Conservation (phyloP, 2,888 invertebrate species). For the Campoplex capitator region DNA sequence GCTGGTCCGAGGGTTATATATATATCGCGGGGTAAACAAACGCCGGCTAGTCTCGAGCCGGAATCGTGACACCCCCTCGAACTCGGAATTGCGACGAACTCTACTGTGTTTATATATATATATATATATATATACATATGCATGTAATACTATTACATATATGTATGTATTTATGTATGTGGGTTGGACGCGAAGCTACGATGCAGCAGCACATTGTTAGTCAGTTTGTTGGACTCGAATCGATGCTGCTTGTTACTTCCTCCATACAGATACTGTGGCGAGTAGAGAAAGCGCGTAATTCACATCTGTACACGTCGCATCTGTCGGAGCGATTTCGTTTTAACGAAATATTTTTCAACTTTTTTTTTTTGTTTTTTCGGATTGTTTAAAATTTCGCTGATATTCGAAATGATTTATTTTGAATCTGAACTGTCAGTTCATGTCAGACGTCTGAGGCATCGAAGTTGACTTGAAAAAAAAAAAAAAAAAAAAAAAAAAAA, state of each 20-base stretch:
- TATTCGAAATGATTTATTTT: too few species aligned
- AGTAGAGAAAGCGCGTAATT: conserved; percentile 42
- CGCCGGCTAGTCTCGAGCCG: conserved; percentile 53
- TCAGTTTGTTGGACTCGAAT: conserved; percentile 68
- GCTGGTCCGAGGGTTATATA: conserved; percentile 34
- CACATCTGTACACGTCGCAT: conserved; percentile 4
- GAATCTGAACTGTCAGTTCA: too few species aligned
- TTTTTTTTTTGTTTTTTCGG: neutral
- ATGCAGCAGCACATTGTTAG: conserved; percentile 67
- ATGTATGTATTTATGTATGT: conserved; percentile 44
- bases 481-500: neutral
- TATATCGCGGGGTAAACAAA: conserved; percentile 63
- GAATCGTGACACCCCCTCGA: conserved; percentile 52
- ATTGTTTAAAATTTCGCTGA: neutral
- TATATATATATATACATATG: neutral
- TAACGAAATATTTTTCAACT: neutral
- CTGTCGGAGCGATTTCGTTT: conserved; percentile 9
- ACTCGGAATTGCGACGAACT: conserved; percentile 55
- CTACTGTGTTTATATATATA: neutral
- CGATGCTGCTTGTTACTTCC: conserved; percentile 58
- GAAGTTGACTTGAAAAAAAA: neutral
- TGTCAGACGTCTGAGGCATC: neutral
- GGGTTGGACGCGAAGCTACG: conserved; percentile 55
- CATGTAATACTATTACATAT: neutral
- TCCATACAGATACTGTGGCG: conserved; percentile 4